A percentile compares a stretch with the other conserved stretches of the same genome.
Conservation (phyloP, 2,888 invertebrate genomes). For the Blastobasis lacticolella region DNA sequence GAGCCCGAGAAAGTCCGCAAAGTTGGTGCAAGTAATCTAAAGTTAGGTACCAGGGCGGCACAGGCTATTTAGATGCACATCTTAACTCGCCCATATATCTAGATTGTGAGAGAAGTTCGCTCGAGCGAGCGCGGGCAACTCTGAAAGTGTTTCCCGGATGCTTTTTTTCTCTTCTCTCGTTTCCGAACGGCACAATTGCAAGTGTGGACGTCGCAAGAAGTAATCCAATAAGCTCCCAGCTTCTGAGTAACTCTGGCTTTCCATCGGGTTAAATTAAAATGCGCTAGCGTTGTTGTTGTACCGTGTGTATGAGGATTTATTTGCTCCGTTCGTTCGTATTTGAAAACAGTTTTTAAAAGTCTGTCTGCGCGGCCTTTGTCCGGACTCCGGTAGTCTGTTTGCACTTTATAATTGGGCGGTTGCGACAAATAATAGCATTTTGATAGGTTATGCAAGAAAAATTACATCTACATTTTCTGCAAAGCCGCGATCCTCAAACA, state of each 20-base stretch:
- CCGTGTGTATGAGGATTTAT: too few species aligned
- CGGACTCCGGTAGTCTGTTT: too few species aligned
- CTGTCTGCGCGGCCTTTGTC: too few species aligned
- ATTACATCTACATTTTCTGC: too few species aligned
- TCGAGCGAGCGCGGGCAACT: constrained; percentile 29
- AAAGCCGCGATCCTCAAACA: too few species aligned
- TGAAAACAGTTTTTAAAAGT: too few species aligned
- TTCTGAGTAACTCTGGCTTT: constrained; percentile 20
- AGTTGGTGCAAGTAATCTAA: constrained; percentile 73
- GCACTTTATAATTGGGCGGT: too few species aligned
- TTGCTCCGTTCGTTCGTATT: background rate
- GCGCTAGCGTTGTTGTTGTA: too few species aligned
- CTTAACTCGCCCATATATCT: constrained; percentile 72
- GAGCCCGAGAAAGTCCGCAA: constrained; percentile 48
- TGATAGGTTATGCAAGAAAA: too few species aligned
- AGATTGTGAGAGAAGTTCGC: constrained; percentile 58
- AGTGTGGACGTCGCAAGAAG: constrained; percentile 31
- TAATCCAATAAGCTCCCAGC: constrained; percentile 40
- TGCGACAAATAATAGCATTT: too few species aligned
- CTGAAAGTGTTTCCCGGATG: constrained; percentile 39
- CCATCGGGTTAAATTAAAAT: constrained; percentile 23
- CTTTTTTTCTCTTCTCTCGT: constrained; percentile 25
- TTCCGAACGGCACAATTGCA: constrained; percentile 35
- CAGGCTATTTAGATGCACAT: constrained; percentile 74
- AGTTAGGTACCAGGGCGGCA: constrained; percentile 68